Evolutionary conservation across 2,888 invertebrate species (phyloP).

Genomic region (Drosophila melanosoma): DNA sequence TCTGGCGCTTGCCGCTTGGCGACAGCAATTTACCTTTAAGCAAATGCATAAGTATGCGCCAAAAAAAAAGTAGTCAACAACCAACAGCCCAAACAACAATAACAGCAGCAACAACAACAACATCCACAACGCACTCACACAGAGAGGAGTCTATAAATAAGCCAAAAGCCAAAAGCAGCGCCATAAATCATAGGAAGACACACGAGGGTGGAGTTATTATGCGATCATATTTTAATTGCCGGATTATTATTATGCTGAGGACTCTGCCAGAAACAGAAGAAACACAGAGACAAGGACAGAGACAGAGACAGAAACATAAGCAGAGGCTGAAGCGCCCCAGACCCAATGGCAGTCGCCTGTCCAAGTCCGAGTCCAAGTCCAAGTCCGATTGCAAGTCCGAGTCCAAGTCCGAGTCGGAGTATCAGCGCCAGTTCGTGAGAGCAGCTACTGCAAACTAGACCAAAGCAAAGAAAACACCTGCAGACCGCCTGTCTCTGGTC

Average conservation of each 20-base stretch:
- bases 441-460: constrained; percentile 36
- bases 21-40: constrained; percentile 81
- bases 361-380: constrained; percentile 17
- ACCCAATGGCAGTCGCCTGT: constrained; percentile 2
- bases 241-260: constrained; percentile 80
- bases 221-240: constrained; percentile 81
- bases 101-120: constrained; percentile 41
- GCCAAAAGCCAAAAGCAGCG: constrained; percentile 68
- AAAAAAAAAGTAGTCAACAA: constrained; percentile 56
- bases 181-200: constrained; percentile 80
- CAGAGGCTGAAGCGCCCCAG: constrained; percentile 10
- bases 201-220: constrained; percentile 81
- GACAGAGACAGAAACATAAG: not conserved
- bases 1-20: constrained; percentile 69
- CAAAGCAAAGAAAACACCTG: constrained; percentile 80
- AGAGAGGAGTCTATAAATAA: constrained; percentile 73
- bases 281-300: constrained; percentile 2
- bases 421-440: constrained; percentile 13
- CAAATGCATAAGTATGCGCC: constrained; percentile 76
- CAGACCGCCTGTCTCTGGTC: constrained; percentile 78
- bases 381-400: constrained; percentile 1
- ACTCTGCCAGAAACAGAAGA: constrained; percentile 19
- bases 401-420: constrained; percentile 1
- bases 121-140: constrained; percentile 50
- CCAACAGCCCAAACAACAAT: constrained; percentile 35